Base-by-base conservation (phyloP, 2,113 vertebrate genomes). In the Rafetus swinhoei region DNA sequence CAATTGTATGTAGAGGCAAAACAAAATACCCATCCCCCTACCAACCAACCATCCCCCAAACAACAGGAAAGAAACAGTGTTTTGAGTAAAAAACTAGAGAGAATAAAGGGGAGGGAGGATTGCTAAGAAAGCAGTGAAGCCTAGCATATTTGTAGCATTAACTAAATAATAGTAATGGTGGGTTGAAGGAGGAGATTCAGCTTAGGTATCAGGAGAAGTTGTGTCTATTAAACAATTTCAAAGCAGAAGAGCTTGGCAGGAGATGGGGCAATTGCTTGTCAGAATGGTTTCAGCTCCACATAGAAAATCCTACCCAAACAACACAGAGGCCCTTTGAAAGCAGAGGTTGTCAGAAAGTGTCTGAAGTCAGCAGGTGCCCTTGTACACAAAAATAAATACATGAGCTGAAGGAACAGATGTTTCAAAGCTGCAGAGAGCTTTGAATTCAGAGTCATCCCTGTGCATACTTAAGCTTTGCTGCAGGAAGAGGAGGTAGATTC, bases 301-400 rank as follows among this genome's bases (percentile, higher is more conserved):
- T 25, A 89, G 93, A 94, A 94, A 96, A 97, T 93, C 13, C 90
- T 92, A 77, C 90, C 55, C 85, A 86, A 65, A 86, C 9, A 77
- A 27, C 74, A 25, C 24, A 79, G 74, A 10, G 90, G 15, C 32
- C n/a, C n/a, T 72, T n/a, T 72, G n/a, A 72, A 72, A 72, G n/a
- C 65, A 72, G 19, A 86, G 13, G 80, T 88, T 76, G 88, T 89
- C 84, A 93, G 57, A 54, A 91, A 90, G 39, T 82, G 77, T 1
- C 76, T 50, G 91, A 86, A 94, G 89, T 57, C 84, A 90, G 12
- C 45, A 84, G 65, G 74, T 93, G 81, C 93, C 91, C 93, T 81
- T 50, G 39, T 45, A 81, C 55, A 84, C 95, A 89, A 96, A 95
- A 95, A 94, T 95, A 96, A 90, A 77, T 4, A 21, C 88, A 53